phyloP scores from a whole-genome alignment of 92 coral and sea anemone species.

The Heliopora coerulea region DNA sequence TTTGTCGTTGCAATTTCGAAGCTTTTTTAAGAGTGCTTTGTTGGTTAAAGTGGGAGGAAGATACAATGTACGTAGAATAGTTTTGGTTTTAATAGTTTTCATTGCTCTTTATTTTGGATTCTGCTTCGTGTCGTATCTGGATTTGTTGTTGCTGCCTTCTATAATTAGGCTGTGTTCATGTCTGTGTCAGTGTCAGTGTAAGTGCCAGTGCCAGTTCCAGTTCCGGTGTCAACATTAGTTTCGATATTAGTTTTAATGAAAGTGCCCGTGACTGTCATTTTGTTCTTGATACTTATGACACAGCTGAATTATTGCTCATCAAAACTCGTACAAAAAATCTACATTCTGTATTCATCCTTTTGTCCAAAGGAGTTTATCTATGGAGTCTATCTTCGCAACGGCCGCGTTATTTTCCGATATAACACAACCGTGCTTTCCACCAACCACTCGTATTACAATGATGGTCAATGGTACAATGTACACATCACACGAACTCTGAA shows the following conservation, averaged over 20 bases:
- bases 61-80: not conserved
- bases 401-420: constrained; percentile 74
- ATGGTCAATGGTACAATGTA: constrained; percentile 90
- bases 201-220: too few relatives aligned
- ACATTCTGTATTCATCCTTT: too few relatives aligned
- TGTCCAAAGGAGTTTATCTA: constrained; percentile 82
- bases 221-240: not conserved
- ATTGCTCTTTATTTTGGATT: too few relatives aligned
- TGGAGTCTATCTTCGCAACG: constrained; percentile 63
- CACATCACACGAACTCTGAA: constrained; percentile 71
- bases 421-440: constrained; percentile 57
- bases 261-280: not conserved
- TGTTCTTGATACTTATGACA: too few relatives aligned
- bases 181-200: too few relatives aligned
- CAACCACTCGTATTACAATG: constrained; percentile 60
- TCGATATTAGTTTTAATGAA: not conserved
- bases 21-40: constrained; percentile 63
- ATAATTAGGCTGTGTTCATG: too few relatives aligned
- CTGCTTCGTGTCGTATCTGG: too few relatives aligned
- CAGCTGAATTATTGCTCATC: too few relatives aligned
- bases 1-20: constrained; percentile 76
- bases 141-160: too few relatives aligned
- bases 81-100: too few relatives aligned
- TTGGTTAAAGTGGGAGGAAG: constrained; percentile 39
- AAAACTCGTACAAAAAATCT: too few relatives aligned